Evolutionary conservation across 2,113 vertebrate species (phyloP), one percentile per base, ranked within the genome.

Genomic region (Bufo gargarizans): DNA sequence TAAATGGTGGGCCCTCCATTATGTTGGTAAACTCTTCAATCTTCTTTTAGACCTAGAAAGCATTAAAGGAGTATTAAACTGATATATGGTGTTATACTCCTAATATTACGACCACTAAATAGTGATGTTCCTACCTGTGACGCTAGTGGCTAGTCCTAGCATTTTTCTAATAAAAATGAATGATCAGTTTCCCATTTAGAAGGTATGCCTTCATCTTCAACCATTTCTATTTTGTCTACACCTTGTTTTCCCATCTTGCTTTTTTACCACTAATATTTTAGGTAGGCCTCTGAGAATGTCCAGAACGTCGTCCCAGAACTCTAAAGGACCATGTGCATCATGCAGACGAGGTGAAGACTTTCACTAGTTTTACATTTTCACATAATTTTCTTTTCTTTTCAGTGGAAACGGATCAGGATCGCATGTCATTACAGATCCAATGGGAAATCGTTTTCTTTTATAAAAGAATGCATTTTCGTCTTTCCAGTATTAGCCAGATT

Each of bases 271-370:
- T 88, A 81, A 88, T 55, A 77, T 88, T 83, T 76, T 88, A 88
- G 86, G 86, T 82, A 88, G 79, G 79, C 80, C 69, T 88, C 86
- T 88, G 87, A 88, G 45, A 83, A 88, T 74, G n/a, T 71, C 87
- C 81, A 88, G 87, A 88, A 63, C 87, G 8, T 65, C 87, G 47
- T 58, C 80, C 71, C 87, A 83, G 76, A 88, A 58, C 86, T 47
- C 69, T 88, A 77, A 82, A 77, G 86, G 86, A 83, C 47, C 71
- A 61, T 83, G 14, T 83, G 65, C 87, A 77, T 58, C 87, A 88
- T 59, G 76, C 71, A 84, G 80, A 83, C 56, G 80, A 88, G 87
- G 87, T 88, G 87, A 88, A 88, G 87, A 88, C 81, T 77, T 61
- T 61, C 56, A 88, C 78, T 88, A 63, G 84, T 84, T 82, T 77